phyloP scores from a whole-genome alignment of 1,140 invertebrate genomes.

The Nymphalis io region DNA sequence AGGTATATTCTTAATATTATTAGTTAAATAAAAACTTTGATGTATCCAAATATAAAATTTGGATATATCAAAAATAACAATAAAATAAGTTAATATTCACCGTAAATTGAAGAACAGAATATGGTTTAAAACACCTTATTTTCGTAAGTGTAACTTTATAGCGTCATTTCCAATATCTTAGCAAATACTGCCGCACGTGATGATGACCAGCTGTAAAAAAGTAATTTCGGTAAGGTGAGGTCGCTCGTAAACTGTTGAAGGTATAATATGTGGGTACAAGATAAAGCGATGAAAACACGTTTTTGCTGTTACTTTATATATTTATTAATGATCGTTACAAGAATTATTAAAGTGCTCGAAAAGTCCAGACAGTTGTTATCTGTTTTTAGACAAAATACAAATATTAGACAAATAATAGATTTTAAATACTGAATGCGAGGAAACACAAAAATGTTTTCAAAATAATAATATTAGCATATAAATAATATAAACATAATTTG shows the following conservation, averaged over 20 bases:
- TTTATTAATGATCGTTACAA: conserved; percentile 2
- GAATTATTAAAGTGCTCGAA: neutral
- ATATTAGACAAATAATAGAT: no score
- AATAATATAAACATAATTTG: no score
- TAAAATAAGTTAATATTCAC: neutral
- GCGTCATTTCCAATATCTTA: conserved; percentile 39
- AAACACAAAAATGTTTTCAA: no score
- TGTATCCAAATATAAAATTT: no score
- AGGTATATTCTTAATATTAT: no score
- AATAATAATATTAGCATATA: no score
- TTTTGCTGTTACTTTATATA: conserved; percentile 4
- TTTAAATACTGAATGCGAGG: no score
- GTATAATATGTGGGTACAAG: neutral
- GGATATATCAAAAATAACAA: neutral
- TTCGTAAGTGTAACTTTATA: conserved; percentile 17
- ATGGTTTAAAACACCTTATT: neutral
- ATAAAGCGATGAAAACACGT: conserved; percentile 1
- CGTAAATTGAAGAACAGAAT: neutral
- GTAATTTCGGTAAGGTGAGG: conserved; percentile 45
- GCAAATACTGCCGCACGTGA: conserved; percentile 40
- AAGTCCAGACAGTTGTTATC: no score
- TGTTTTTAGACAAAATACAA: no score
- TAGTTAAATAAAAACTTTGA: neutral
- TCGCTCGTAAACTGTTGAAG: conserved; percentile 50
- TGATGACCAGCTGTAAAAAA: conserved; percentile 58